Evolutionary conservation across 2,113 vertebrate species (phyloP), one percentile per base, ranked within the genome.

Genomic region (Calypte anna): DNA sequence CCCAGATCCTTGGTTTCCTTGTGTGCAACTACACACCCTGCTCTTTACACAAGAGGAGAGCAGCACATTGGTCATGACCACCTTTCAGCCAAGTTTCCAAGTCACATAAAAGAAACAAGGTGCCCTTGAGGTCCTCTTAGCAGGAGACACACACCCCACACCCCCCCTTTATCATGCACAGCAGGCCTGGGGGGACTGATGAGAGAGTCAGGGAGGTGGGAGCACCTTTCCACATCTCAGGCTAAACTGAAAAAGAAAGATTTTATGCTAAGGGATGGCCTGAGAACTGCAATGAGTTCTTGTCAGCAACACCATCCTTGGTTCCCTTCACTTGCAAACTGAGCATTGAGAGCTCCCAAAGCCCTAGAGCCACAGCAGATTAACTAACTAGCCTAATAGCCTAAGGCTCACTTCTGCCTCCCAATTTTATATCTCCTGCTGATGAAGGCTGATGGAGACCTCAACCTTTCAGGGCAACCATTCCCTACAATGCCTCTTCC

Each of bases 381-480:
- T 6, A 40, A 40, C 40, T 40, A 40, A 40, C 40, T 13, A 40
- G 40, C 40, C 40, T 40, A 40, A 40, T 40, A 40, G 40, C 40
- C 40, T 40, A 40, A 44, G 77, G 55, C 20, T 72, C 31, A 28
- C 46, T 70, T 38, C 62, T 53, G 15, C 9, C 6, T 10, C 4
- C 9, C 18, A 63, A 51, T 76, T 75, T 54, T 40, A 13, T 40
- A 40, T 40, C 50, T 69, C 53, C 72, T 7, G 30, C 33, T 7
- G 48, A 63, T 8, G 0, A 24, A 21, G 68, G 1, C n/a, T 21
- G 31, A 23, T 10, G 24, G 25, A 78, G 62, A 31, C 55, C 55
- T 53, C 1, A 0, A 20, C 4, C 25, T 21, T 24, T 54, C 40
- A 36, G 38, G 69, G 40, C 33, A 55, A 23, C 54, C 9, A 0